Evolutionary conservation across 1,140 invertebrate species (phyloP).

Genomic region (Matsumurasca onukii): DNA sequence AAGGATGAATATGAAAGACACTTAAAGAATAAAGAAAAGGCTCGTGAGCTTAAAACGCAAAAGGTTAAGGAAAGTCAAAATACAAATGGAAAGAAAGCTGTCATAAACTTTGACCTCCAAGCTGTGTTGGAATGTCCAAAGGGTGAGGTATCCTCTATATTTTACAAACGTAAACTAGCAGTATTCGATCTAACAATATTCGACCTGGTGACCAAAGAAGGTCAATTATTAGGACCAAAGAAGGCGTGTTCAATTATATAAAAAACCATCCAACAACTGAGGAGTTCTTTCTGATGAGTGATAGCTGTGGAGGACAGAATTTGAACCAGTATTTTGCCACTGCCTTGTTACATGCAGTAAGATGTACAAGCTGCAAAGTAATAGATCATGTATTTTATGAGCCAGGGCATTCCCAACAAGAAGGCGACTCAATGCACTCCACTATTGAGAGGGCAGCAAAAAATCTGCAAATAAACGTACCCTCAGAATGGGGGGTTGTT

Average conservation of each 20-base stretch:
- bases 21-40: neutral
- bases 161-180: too few relatives aligned
- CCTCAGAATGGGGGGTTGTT: neutral
- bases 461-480: neutral
- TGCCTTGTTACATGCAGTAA: neutral
- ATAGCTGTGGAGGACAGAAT: neutral
- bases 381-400: constrained; percentile 3
- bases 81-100: too few relatives aligned
- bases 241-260: too few relatives aligned
- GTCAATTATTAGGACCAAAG: too few relatives aligned
- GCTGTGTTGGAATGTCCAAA: too few relatives aligned
- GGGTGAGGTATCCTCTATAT: too few relatives aligned
- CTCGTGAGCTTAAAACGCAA: neutral
- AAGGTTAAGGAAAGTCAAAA: neutral
- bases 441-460: constrained; percentile 2
- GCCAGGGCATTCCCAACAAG: neutral
- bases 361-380: too few relatives aligned
- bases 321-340: neutral
- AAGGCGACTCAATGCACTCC: neutral
- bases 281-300: neutral
- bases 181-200: too few relatives aligned
- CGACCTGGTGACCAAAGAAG: too few relatives aligned
- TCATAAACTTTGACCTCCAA: too few relatives aligned
- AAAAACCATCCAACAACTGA: too few relatives aligned
- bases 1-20: neutral